Evolutionary conservation across 2,888 invertebrate species (phyloP), one percentile per base, ranked within the genome.

Genomic region (Gymnosoma rotundatum): DNA sequence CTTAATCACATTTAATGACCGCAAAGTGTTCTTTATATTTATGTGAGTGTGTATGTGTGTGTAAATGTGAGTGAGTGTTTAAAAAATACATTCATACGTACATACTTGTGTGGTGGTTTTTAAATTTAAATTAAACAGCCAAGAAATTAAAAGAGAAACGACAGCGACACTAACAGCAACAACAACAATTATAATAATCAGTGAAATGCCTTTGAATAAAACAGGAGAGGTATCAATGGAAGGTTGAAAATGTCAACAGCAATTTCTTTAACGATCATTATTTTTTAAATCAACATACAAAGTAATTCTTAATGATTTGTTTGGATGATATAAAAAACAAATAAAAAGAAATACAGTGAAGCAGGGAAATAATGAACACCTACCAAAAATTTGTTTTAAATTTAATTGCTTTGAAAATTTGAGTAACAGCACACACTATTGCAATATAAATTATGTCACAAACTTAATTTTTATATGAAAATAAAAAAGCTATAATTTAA

Each of bases 1-100:
- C 89, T 90, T 91, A 91, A 90, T 91, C 90, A 89, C 88, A 89
- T 90, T 90, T 90, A 90, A 90, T 88, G 87, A 86, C 81, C 81
- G 60, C 75, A 64, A 76, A 25, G 25, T 25, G 25, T 25, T 2
- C 25, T 1, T 25, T 25, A 25, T 25, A 4, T 25, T 4, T 52
- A 52, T 38, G 63, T 56, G 74, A 72, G 61, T 73, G 75, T 72
- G 70, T 78, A n/a, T 67, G 73, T 58, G 38, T 48, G 60, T 63
- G n/a, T n/a, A n/a, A n/a, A n/a, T n/a, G n/a, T n/a, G 64, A 38
- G 48, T 48, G 48, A 1, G 12, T 2, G 5, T 48, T 48, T n/a
- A 50, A 18, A 50, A 48, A 48, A n/a, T 7, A 38, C 10, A 38
- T 7, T 16, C 56, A 12, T 54, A 56, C 42, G 42, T n/a, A n/a